These are phyloP conservation scores for Myotis yumanensis DNA, from an alignment of 2,113 vertebrate species.

Conservation along the genomic window DNA sequence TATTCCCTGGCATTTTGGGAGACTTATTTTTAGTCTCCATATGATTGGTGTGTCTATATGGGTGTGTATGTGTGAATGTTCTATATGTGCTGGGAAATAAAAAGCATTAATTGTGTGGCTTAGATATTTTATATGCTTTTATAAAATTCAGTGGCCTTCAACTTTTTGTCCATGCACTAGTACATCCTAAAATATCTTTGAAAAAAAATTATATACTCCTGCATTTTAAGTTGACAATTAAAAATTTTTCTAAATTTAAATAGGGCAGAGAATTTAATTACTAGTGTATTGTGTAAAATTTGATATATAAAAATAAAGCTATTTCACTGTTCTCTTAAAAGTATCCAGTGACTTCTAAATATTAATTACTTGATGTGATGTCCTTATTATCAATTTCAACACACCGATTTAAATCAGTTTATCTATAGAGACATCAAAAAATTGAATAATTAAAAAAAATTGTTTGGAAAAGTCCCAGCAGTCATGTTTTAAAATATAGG, in stretches of 20 bases:
- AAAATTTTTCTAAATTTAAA: constrained; percentile 42
- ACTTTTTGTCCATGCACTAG: background rate
- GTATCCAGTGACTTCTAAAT: background rate
- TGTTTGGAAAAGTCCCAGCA: background rate
- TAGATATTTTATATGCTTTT: background rate
- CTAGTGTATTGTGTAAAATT: constrained; percentile 5
- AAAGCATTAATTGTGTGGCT: background rate
- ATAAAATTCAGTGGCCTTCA: constrained; percentile 1
- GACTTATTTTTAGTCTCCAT: background rate
- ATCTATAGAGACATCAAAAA: background rate
- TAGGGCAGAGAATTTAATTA: background rate
- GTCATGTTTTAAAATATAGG: background rate
- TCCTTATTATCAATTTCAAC: constrained; percentile 23
- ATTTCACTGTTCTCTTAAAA: constrained; percentile 21
- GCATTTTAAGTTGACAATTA: background rate
- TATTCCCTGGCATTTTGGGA: constrained; percentile 31
- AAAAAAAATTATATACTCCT: background rate
- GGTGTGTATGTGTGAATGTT: background rate
- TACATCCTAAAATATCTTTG: constrained; percentile 31
- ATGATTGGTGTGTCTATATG: background rate
- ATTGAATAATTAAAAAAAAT: background rate
- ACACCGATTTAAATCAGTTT: background rate
- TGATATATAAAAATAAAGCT: constrained; percentile 33
- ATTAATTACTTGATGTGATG: constrained; percentile 1
- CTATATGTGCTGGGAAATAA: background rate